These are phyloP conservation scores for Conistra vaccinii DNA, from an alignment of 2,888 invertebrate genomes.

Conservation along the genomic window DNA sequence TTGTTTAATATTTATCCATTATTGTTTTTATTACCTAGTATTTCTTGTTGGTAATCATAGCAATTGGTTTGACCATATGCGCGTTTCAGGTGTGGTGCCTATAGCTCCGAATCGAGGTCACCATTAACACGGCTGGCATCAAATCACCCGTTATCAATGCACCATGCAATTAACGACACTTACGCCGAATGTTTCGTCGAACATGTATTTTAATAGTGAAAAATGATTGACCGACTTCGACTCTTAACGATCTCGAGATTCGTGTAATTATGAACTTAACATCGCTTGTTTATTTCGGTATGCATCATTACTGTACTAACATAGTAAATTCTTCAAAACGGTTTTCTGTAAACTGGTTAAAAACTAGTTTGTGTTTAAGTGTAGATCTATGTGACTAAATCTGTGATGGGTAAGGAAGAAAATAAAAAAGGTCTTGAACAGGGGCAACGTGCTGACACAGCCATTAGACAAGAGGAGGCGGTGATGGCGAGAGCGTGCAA, in stretches of 20 bases:
- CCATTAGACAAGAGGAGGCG: constrained; percentile 77
- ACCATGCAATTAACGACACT: constrained; percentile 78
- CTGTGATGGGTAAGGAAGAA: constrained; percentile 56
- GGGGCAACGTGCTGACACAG: constrained; percentile 73
- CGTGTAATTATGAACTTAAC: constrained; percentile 82
- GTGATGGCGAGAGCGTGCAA: constrained; percentile 72
- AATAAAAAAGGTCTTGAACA: constrained; percentile 65
- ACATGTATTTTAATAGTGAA: constrained; percentile 83
- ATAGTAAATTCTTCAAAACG: constrained; percentile 73
- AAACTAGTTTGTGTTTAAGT: constrained; percentile 57
- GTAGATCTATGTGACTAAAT: constrained; percentile 47
- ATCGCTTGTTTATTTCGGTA: constrained; percentile 79
- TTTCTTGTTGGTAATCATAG: constrained; percentile 54
- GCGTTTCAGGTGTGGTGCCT: constrained; percentile 56
- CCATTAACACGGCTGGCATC: constrained; percentile 70
- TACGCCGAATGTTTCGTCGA: constrained; percentile 75
- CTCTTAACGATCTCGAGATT: constrained; percentile 78
- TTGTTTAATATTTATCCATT: constrained; percentile 51
- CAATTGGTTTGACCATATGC: constrained; percentile 54
- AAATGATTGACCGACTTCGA: constrained; percentile 78
- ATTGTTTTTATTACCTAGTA: constrained; percentile 57
- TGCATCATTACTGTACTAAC: constrained; percentile 70
- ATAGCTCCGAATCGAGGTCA: constrained; percentile 60
- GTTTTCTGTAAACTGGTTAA: constrained; percentile 71
- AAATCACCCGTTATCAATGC: constrained; percentile 80